Evolutionary conservation across 1,140 invertebrate species (phyloP).

Genomic region (Leptinotarsa lineolata): DNA sequence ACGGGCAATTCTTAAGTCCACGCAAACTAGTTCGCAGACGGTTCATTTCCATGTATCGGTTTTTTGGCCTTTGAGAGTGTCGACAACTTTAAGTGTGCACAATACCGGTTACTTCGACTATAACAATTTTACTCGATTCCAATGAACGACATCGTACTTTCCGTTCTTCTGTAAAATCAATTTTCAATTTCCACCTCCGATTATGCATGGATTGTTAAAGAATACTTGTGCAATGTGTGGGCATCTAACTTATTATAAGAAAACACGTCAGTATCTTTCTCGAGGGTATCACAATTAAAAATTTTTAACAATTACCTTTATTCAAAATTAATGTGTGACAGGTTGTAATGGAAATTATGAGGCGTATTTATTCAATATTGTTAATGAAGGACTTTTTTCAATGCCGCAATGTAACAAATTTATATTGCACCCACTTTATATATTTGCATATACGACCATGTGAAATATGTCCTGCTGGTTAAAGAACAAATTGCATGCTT

Average conservation of each 20-base stretch:
- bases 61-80: too few relatives aligned
- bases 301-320: constrained; percentile 19
- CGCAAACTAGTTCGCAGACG: too few relatives aligned
- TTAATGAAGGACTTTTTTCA: constrained; percentile 17
- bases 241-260: constrained; percentile 5
- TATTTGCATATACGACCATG: constrained; percentile 8
- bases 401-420: neutral
- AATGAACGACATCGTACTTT: too few relatives aligned
- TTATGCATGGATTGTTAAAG: neutral
- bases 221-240: constrained; percentile 5
- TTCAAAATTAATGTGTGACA: constrained; percentile 20
- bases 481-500: neutral
- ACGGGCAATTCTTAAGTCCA: too few relatives aligned
- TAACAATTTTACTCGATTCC: too few relatives aligned
- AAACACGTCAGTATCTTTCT: neutral
- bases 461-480: constrained; percentile 4
- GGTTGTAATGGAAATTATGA: constrained; percentile 20
- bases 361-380: constrained; percentile 21
- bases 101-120: too few relatives aligned
- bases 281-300: constrained; percentile 17
- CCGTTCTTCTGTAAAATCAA: too few relatives aligned
- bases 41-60: too few relatives aligned
- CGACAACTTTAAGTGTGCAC: too few relatives aligned
- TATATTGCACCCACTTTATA: constrained; percentile 13
- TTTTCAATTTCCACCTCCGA: neutral